Percentiles rank a stretch among this genome's conserved stretches.
These are phyloP conservation scores for Drosophila insularis DNA, from an alignment of 1,140 invertebrate species.

Conservation along the genomic window DNA sequence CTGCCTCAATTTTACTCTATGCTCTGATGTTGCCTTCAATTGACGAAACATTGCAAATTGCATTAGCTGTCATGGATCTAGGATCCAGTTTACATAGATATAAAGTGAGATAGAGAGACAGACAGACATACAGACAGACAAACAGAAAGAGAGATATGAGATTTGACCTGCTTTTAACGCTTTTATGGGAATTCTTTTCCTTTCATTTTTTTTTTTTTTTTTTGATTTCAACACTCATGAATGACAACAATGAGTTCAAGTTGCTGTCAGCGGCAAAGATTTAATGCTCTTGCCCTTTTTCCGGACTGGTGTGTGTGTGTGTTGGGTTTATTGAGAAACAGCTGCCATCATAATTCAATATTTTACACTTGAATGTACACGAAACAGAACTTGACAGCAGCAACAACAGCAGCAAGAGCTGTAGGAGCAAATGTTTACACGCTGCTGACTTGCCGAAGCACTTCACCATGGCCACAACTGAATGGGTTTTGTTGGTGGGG, in stretches of 20 bases:
- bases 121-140: neutral
- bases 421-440: constrained; percentile 77
- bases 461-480: constrained; percentile 47
- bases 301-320: neutral
- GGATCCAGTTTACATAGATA: constrained; percentile 46
- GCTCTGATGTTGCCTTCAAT: constrained; percentile 39
- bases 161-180: constrained; percentile 40
- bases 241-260: constrained; percentile 75
- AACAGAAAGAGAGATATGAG: constrained; percentile 1
- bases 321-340: constrained; percentile 69
- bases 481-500: constrained; percentile 24
- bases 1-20: constrained; percentile 2
- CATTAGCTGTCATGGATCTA: constrained; percentile 56
- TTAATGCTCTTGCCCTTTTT: constrained; percentile 62
- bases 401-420: constrained; percentile 27
- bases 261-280: constrained; percentile 70
- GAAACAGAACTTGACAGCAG: constrained; percentile 70
- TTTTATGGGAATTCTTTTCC: constrained; percentile 24
- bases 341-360: constrained; percentile 81
- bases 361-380: constrained; percentile 78
- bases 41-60: constrained; percentile 58
- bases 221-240: constrained; percentile 51
- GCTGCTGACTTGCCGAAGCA: constrained; percentile 63
- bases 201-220: neutral
- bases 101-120: constrained; percentile 25